Conservation (phyloP, 2,797 vertebrate species). For the Bovichtus variegatus region DNA sequence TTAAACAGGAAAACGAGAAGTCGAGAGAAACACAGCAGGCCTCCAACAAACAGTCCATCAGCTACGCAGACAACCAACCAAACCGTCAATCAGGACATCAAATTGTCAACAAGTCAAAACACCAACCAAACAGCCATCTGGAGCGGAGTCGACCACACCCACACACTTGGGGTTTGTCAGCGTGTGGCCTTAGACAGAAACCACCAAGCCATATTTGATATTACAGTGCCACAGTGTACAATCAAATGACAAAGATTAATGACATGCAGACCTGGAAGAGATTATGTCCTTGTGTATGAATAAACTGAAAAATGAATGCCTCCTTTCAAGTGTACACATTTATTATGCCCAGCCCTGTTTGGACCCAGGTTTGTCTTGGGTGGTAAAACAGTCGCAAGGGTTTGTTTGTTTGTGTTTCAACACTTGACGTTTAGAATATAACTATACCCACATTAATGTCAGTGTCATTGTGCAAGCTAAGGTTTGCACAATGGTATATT, state of each 20-base stretch:
- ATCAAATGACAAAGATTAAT: slow-evolving; percentile 64
- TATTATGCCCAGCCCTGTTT: neutral
- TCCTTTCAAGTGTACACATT: neutral
- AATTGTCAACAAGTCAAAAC: slow-evolving; percentile 9
- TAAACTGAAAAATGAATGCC: neutral
- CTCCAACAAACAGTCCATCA: neutral
- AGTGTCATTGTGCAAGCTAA: neutral
- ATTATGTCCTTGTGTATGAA: slow-evolving; percentile 55
- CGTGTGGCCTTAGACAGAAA: slow-evolving; percentile 33
- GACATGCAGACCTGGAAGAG: slow-evolving; percentile 38
- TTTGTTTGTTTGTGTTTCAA: neutral
- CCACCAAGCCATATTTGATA: slow-evolving; percentile 52
- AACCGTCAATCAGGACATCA: slow-evolving; percentile 27
- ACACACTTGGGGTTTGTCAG: slow-evolving; percentile 53
- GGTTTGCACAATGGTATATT: neutral
- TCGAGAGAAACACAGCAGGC: neutral
- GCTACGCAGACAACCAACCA: slow-evolving; percentile 25
- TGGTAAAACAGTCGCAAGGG: neutral
- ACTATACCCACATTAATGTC: neutral
- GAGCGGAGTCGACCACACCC: slow-evolving; percentile 18
- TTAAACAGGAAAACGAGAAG: no score
- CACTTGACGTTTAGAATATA: neutral
- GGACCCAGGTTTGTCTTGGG: neutral
- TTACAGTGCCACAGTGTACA: slow-evolving; percentile 53
- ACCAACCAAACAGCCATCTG: slow-evolving; percentile 27